Conservation (phyloP, 2,113 vertebrate genomes). For the Vidua chalybeata region DNA sequence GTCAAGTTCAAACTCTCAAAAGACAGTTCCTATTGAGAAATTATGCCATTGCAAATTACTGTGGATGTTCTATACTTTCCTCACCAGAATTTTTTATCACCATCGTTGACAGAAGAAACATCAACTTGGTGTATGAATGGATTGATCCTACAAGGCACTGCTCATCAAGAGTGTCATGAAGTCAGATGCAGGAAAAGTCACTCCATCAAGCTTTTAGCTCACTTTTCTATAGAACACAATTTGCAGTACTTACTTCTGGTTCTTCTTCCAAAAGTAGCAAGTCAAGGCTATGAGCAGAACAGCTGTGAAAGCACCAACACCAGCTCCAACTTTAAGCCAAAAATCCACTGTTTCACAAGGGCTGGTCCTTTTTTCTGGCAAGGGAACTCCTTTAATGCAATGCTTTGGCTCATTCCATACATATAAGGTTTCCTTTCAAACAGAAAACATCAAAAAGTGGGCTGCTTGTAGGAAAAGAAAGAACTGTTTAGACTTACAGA, state of each 20-base stretch:
- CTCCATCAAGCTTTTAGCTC: neutral
- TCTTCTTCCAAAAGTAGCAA: slow-evolving; percentile 99
- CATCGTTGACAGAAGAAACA: neutral
- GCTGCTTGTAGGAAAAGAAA: neutral
- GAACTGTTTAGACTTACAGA: neutral
- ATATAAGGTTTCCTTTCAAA: slow-evolving; percentile 86
- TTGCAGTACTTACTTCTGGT: slow-evolving; percentile 85
- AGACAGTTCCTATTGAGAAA: neutral
- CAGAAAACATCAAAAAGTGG: neutral
- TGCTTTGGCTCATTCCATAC: slow-evolving; percentile 94
- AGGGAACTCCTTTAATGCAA: slow-evolving; percentile 85
- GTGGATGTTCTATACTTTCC: neutral
- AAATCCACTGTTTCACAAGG: slow-evolving; percentile 90
- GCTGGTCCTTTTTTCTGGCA: slow-evolving; percentile 85
- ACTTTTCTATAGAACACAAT: neutral
- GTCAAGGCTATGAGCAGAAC: slow-evolving; percentile 90
- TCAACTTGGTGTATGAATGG: neutral
- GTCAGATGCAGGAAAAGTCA: neutral
- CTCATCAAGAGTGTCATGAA: neutral
- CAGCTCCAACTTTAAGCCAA: slow-evolving; percentile 89
- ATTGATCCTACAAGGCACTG: neutral
- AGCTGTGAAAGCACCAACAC: slow-evolving; percentile 84
- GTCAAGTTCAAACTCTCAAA: neutral
- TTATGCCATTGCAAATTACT: neutral
- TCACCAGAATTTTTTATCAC: neutral